Percentiles rank a stretch among this genome's conserved stretches.
Evolutionary conservation across 2,888 invertebrate species (phyloP).

Genomic region (Pantelozetes paolii): DNA sequence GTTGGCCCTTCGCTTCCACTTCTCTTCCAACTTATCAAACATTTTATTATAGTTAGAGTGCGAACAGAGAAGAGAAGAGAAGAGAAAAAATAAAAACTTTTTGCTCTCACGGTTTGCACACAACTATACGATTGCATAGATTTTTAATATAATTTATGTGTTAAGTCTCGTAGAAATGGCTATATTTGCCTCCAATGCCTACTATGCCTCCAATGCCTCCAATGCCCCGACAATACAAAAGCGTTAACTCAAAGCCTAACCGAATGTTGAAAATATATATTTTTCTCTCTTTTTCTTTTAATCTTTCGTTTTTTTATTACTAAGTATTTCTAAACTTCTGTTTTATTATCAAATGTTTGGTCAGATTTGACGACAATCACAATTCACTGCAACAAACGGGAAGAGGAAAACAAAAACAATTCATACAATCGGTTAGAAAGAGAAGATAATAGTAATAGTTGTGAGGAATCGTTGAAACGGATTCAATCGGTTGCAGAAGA

Average conservation of each 20-base stretch:
- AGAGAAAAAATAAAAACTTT: not conserved
- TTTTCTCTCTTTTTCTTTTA: conserved; percentile 18
- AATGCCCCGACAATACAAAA: not conserved
- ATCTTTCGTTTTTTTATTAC: conserved; percentile 6
- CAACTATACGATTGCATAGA: not conserved
- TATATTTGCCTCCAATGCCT: conserved; percentile 8
- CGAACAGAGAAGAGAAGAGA: not conserved
- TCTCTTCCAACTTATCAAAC: not conserved
- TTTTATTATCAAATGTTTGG: conserved; percentile 11
- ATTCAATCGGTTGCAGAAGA: not conserved
- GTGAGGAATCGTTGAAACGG: conserved; percentile 24
- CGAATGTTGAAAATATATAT: not conserved
- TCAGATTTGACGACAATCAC: conserved; percentile 32
- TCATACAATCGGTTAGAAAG: not conserved
- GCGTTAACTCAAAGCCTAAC: not conserved
- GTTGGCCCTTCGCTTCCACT: not conserved
- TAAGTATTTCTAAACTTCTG: conserved; percentile 6
- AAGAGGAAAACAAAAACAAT: conserved; percentile 30
- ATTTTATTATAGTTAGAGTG: not conserved
- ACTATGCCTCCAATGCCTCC: not conserved
- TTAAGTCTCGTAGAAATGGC: not conserved
- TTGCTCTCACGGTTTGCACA: conserved; percentile 13
- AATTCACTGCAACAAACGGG: conserved; percentile 32
- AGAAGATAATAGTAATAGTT: conserved; percentile 22
- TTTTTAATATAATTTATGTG: conserved; percentile 27